Evolutionary conservation across 2,888 invertebrate species (phyloP), one percentile per base, ranked within the genome.

Genomic region (Cosmopolites sordidus): DNA sequence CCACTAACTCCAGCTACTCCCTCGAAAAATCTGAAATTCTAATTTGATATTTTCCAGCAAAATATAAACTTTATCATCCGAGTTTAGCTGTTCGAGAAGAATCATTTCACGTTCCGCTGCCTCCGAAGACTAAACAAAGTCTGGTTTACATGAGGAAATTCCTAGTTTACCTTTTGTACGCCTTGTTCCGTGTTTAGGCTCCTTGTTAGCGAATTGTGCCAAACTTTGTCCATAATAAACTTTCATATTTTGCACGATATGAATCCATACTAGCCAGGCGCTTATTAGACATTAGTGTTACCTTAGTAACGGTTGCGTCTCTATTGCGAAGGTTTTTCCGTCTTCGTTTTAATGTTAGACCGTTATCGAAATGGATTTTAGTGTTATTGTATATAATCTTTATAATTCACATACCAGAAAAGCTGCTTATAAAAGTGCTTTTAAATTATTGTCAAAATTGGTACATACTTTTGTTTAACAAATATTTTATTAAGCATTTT

Each of bases 181-280:
- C n/a, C 33, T n/a, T 33, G 33, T 33, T 33, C 12, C 12, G 33
- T 12, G 33, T 33, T 12, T 33, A 33, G 22, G 22, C 22, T 8
- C 4, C 22, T 22, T 22, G 33, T 33, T 33, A 33, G 33, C 5
- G 33, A 33, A 33, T 12, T 33, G 33, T 33, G 33, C 33, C 33
- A 12, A 33, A 33, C 33, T 33, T 33, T 33, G 12, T 16, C 41
- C 14, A 9, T 16, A 41, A 17, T 17, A 17, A 41, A 41, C 41
- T 41, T 41, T 41, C 41, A 41, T 41, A 41, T 41, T 41, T 41
- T 17, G 14, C n/a, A 9, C 14, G 41, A 16, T 16, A 14, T 8
- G 18, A 41, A 41, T 15, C 11, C 11, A 14, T 33, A 11, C 33
- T 4, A 33, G 12, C 5, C 22, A 22, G 22, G 12, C 38, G 12